Conservation (phyloP, 2,888 invertebrate species). For the Tenthredo scrophulariae region DNA sequence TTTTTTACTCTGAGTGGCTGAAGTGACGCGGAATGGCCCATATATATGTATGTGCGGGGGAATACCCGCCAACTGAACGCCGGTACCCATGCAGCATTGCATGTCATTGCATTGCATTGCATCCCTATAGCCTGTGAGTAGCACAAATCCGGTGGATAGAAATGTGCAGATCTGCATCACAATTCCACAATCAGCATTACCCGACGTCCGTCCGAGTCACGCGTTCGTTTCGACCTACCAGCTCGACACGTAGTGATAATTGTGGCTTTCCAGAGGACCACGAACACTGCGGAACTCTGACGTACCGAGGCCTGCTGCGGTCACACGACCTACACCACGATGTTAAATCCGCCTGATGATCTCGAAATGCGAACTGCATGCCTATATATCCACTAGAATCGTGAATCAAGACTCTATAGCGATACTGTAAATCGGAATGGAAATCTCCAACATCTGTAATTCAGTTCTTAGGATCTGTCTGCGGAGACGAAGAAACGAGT, state of each 20-base stretch:
- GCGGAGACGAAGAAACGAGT: no score
- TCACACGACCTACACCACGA: conserved; percentile 16
- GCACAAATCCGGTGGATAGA: conserved; percentile 15
- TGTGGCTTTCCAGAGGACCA: conserved; percentile 61
- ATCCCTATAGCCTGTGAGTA: neutral
- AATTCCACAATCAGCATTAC: conserved; percentile 47
- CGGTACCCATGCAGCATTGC: neutral
- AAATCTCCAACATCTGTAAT: neutral
- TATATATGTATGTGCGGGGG: neutral
- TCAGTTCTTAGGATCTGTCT: neutral
- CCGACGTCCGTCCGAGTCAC: conserved; percentile 2
- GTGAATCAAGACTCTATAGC: neutral
- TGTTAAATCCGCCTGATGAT: conserved; percentile 8
- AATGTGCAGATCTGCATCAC: conserved; percentile 41
- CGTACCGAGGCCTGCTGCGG: neutral
- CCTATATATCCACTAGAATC: neutral
- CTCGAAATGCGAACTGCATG: neutral
- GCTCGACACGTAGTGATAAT: conserved; percentile 68
- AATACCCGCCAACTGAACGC: neutral
- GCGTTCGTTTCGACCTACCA: conserved; percentile 1
- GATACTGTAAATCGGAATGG: neutral
- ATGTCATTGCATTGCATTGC: neutral
- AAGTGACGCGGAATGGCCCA: no score
- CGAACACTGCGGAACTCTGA: neutral
- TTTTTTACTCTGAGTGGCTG: no score